Evolutionary conservation across 1,140 invertebrate genomes (phyloP).

Genomic region (Drosophila subobscura): DNA sequence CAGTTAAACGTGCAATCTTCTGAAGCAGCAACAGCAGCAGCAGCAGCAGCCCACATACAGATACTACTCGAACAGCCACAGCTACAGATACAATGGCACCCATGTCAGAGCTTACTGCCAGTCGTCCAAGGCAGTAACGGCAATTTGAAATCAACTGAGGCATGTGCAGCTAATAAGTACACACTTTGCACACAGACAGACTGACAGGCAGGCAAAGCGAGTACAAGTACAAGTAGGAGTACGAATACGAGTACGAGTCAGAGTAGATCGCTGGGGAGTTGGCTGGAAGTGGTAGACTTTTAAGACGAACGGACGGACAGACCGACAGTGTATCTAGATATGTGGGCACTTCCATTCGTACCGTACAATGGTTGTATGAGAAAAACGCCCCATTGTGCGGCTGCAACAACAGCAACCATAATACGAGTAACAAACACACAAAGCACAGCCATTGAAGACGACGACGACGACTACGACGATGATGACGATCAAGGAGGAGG

Average conservation of each 20-base stretch:
- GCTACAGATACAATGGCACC: background rate
- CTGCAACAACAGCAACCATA: constrained; percentile 22
- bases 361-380: constrained; percentile 57
- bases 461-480: background rate
- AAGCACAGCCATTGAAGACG: constrained; percentile 64
- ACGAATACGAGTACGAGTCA: background rate
- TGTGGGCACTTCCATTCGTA: constrained; percentile 58
- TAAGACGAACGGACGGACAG: background rate
- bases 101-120: constrained; percentile 18
- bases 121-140: constrained; percentile 56
- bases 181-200: constrained; percentile 44
- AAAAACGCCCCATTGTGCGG: constrained; percentile 76
- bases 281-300: constrained; percentile 23
- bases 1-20: constrained; percentile 4
- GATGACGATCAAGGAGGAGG: constrained; percentile 8
- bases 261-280: constrained; percentile 28
- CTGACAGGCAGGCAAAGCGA: constrained; percentile 14
- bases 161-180: constrained; percentile 75
- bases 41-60: too few relatives aligned
- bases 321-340: constrained; percentile 58
- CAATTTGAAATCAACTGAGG: constrained; percentile 65
- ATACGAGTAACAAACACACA: constrained; percentile 49
- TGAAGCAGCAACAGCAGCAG: too few relatives aligned
- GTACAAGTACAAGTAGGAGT: too few relatives aligned
- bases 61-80: background rate